Percentiles rank a stretch among this genome's conserved stretches.
Evolutionary conservation across 2,113 vertebrate genomes (phyloP).

Genomic region (Hippocampus zosterae): DNA sequence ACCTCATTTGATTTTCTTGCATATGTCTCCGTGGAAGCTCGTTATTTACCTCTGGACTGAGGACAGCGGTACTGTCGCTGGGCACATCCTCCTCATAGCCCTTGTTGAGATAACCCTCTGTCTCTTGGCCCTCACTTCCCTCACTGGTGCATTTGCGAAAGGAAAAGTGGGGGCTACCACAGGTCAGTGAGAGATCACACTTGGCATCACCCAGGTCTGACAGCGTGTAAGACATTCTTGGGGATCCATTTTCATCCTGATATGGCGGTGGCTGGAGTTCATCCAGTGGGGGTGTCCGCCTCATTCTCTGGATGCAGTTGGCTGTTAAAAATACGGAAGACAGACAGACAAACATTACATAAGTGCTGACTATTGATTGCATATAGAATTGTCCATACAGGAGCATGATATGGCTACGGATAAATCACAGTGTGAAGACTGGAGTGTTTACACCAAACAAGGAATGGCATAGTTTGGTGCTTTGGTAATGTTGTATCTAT

Average conservation of each 20-base stretch:
- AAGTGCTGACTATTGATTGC: not conserved
- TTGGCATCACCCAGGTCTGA: conserved; percentile 90
- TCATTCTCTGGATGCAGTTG: conserved; percentile 96
- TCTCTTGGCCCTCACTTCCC: conserved; percentile 81
- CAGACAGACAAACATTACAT: not conserved
- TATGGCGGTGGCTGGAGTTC: conserved; percentile 94
- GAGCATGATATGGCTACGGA: not conserved
- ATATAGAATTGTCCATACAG: not conserved
- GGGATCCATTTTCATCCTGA: conserved; percentile 93
- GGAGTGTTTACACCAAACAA: too few species aligned
- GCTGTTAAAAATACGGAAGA: conserved; percentile 64
- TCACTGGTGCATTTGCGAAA: conserved; percentile 89
- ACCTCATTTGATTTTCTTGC: not conserved
- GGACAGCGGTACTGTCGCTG: conserved; percentile 93
- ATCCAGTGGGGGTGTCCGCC: conserved; percentile 89
- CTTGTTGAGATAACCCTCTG: conserved; percentile 89
- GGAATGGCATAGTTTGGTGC: too few species aligned
- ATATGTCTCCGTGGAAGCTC: fast-evolving
- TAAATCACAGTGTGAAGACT: not conserved
- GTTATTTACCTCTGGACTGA: conserved; percentile 88
- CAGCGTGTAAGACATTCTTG: conserved; percentile 90
- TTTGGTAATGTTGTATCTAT: too few species aligned
- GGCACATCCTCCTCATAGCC: conserved; percentile 93
- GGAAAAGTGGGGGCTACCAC: conserved; percentile 86
- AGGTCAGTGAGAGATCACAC: conserved; percentile 85